Evolutionary conservation across 2,797 vertebrate species (phyloP).

Genomic region (Glossophaga mutica): DNA sequence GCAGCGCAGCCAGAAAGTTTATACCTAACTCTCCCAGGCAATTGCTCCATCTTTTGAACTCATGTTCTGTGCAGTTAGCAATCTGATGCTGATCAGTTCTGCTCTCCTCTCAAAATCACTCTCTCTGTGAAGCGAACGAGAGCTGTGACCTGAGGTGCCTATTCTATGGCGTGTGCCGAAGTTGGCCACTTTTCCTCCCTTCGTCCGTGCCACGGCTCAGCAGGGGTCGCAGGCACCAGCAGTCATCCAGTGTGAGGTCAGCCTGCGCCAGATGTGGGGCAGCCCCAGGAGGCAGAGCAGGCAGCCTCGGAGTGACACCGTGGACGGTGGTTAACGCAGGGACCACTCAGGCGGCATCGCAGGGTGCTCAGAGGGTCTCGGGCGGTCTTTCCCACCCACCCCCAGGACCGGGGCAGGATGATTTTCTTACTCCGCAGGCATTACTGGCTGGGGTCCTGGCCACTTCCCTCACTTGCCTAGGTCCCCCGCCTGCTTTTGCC

Average conservation of each 20-base stretch:
- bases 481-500: neutral
- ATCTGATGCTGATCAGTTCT: neutral
- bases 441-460: neutral
- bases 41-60: fast-evolving
- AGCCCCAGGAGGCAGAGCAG: neutral
- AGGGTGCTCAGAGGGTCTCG: neutral
- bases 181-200: neutral
- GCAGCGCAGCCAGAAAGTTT: neutral
- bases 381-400: fast-evolving
- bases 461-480: fast-evolving
- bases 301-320: fast-evolving
- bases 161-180: fast-evolving
- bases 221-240: neutral
- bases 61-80: neutral
- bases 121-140: fast-evolving
- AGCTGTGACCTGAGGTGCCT: neutral
- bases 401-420: fast-evolving
- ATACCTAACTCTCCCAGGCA: fast-evolving
- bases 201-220: fast-evolving
- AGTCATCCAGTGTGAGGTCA: neutral
- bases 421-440: fast-evolving
- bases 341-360: fast-evolving
- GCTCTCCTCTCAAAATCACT: neutral
- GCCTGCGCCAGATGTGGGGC: fast-evolving
- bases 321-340: fast-evolving